Conservation (phyloP, 2,888 invertebrate species). For the Chrysolina americana region DNA sequence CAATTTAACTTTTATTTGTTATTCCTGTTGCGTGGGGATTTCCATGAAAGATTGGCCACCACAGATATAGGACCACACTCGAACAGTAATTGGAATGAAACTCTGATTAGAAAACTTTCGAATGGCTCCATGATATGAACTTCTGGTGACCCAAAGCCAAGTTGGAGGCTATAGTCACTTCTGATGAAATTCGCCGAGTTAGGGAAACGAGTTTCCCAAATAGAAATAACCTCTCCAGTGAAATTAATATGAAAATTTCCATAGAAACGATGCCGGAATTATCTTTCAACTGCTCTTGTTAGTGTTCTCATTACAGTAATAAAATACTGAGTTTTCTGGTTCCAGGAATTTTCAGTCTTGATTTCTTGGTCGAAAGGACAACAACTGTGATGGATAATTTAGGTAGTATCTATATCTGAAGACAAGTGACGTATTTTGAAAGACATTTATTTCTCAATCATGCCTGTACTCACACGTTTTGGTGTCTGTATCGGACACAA, state of each 20-base stretch:
- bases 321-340: not conserved
- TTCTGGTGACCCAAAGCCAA: conserved; percentile 14
- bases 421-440: too few relatives aligned
- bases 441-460: too few relatives aligned
- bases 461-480: too few relatives aligned
- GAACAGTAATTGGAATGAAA: conserved; percentile 33
- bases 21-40: conserved; percentile 2
- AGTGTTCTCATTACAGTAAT: not conserved
- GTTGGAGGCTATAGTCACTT: not conserved
- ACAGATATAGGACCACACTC: conserved; percentile 17
- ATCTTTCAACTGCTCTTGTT: not conserved
- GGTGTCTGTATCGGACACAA: too few relatives aligned
- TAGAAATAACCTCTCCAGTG: conserved; percentile 1
- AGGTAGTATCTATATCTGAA: too few relatives aligned
- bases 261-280: not conserved
- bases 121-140: conserved; percentile 23
- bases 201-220: conserved; percentile 1
- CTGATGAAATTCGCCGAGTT: conserved; percentile 9
- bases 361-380: too few relatives aligned
- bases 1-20: conserved; percentile 17
- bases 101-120: conserved; percentile 40
- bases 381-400: too few relatives aligned
- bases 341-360: not conserved
- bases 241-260: not conserved
- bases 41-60: conserved; percentile 7